These are phyloP conservation scores for Halocaridina rubra DNA, from an alignment of 2,888 invertebrate genomes.

Conservation along the genomic window DNA sequence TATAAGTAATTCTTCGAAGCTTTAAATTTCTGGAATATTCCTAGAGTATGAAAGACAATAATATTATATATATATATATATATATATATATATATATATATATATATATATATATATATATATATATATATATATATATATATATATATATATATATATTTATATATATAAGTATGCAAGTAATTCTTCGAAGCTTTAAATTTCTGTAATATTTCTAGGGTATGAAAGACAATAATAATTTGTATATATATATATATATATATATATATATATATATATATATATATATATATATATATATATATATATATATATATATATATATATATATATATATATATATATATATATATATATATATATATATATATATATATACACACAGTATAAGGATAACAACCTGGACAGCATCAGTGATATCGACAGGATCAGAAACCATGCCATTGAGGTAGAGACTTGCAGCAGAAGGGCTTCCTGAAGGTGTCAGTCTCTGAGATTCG, in stretches of 20 bases:
- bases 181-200: too few species aligned
- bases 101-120: neutral
- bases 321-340: neutral
- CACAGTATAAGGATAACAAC: neutral
- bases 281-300: neutral
- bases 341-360: neutral
- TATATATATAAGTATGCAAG: neutral
- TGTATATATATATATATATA: neutral
- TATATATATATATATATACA: neutral
- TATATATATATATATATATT: neutral
- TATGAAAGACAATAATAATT: too few species aligned
- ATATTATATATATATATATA: neutral
- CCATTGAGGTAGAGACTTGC: slow-evolving; percentile 23
- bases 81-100: slow-evolving; percentile 1
- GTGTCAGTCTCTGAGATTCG: neutral
- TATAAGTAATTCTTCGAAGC: neutral
- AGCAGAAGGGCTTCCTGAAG: neutral
- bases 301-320: neutral
- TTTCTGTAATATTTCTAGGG: too few species aligned
- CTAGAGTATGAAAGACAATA: neutral
- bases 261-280: neutral
- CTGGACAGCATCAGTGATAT: slow-evolving; percentile 12
- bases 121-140: neutral
- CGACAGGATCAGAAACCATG: neutral
- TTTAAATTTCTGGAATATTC: neutral